A percentile compares a stretch with the other conserved stretches of the same genome.
These are phyloP conservation scores for Monodelphis domestica DNA, from an alignment of 2,797 vertebrate genomes.

Conservation along the genomic window DNA sequence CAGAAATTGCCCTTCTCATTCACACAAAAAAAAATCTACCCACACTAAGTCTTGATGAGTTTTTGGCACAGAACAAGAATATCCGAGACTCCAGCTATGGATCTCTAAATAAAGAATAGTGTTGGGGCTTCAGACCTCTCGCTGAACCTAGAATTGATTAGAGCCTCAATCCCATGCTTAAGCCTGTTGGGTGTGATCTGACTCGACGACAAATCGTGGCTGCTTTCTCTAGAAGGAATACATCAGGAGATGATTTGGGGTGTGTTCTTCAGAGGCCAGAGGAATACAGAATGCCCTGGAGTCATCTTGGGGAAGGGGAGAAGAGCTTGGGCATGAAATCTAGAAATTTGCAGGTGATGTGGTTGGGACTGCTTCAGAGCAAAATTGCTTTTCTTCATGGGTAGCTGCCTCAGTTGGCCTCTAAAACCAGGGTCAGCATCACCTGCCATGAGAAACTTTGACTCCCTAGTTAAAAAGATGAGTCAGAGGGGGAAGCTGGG, in stretches of 20 bases:
- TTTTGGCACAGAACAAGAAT: too few relatives aligned
- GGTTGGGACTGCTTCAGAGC: background rate
- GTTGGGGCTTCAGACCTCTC: background rate
- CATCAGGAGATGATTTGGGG: background rate
- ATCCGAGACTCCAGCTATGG: background rate
- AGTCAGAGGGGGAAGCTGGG: too few relatives aligned
- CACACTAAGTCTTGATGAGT: background rate
- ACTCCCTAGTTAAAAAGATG: background rate
- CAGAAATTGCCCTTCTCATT: background rate
- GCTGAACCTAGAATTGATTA: background rate
- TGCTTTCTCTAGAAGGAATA: background rate
- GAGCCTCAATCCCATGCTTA: background rate
- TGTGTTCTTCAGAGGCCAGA: background rate
- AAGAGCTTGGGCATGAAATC: background rate
- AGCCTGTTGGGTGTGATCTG: background rate
- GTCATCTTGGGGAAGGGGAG: background rate
- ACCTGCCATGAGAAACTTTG: background rate
- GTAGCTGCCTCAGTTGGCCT: background rate
- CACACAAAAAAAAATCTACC: background rate
- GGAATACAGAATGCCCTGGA: background rate
- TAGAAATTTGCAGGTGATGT: background rate
- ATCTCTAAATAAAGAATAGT: background rate
- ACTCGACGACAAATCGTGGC: background rate
- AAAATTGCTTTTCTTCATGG: background rate
- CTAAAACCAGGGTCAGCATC: background rate